These are phyloP conservation scores for Anguilla pacifica DNA, from an alignment of 2,797 vertebrate species.

Conservation along the genomic window DNA sequence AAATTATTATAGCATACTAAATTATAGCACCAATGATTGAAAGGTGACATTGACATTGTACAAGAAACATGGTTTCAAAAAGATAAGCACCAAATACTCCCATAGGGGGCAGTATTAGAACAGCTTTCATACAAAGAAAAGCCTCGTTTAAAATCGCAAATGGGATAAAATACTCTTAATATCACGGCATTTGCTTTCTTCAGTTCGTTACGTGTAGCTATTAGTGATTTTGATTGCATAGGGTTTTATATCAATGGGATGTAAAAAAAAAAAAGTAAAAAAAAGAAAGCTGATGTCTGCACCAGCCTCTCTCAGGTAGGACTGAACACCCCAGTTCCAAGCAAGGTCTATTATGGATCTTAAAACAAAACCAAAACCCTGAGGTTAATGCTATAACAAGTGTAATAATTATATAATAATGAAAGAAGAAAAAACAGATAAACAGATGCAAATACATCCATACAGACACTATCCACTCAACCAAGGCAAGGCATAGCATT, in stretches of 20 bases:
- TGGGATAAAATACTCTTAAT: neutral
- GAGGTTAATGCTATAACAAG: neutral
- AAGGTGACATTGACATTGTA: too few species aligned
- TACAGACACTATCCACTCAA: neutral
- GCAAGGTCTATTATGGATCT: too few species aligned
- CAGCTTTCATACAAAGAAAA: neutral
- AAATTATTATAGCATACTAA: too few species aligned
- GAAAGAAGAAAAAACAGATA: neutral
- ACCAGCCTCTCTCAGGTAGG: too few species aligned
- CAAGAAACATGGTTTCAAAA: too few species aligned
- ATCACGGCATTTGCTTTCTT: neutral
- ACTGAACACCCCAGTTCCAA: too few species aligned
- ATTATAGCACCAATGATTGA: too few species aligned
- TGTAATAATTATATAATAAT: neutral
- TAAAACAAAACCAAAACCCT: neutral
- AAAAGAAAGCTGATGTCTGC: too few species aligned
- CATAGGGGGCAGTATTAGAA: neutral
- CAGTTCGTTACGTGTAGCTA: neutral
- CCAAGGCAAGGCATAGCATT: neutral
- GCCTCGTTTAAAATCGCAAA: neutral
- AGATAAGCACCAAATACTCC: neutral
- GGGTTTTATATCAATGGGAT: neutral
- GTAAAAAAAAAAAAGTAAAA: too few species aligned
- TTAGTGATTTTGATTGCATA: neutral
- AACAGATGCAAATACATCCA: neutral